Base-by-base conservation (phyloP, 2,797 vertebrate genomes). In the Tadarida brasiliensis region DNA sequence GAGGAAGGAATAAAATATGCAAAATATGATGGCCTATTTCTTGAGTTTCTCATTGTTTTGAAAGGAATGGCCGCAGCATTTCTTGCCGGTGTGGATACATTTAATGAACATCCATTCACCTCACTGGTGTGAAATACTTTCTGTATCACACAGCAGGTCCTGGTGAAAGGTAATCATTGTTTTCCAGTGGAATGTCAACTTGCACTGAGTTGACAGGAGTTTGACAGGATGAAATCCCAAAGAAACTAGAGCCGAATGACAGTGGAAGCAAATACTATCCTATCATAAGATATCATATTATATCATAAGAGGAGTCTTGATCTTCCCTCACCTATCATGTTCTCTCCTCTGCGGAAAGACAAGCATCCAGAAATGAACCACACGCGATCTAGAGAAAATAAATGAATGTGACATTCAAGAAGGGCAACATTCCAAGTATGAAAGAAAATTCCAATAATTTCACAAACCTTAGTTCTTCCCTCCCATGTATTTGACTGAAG, bases 101-200 rank as follows among this genome's bases (percentile, higher is more conserved):
- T 94, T 96, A 98, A 97, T 97, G 0, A 95, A 95, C 94, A 96
- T 86, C 56, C 91, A 96, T 98, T 96, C 67, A 33, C 11, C 35
- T 86, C 49, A 65, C 44, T 68, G 2, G 96, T 91, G 95, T 95
- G 94, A 98, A 98, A 95, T 83, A 91, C 82, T 95, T 98, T 96
- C 96, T 95, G 35, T 81, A 93, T 94, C 49, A 85, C 87, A 96
- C 96, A 98, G 96, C 20, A 51, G 59, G 97, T 90, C 78, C 91
- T 59, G 61, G 91, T 84, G 94, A 96, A 98, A 95, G 96, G 89
- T 97, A 98, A 98, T 98, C 98, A 97, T 80, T 95, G 97, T 98
- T 98, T 98, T 98, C 97, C 85, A 97, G 96, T 82, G 92, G 94
- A 96, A 80, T 97, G 98, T 98, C 98, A 98, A 90, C 97, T 86